phyloP scores from a whole-genome alignment of 2,797 vertebrate species.

The Lates japonicus region DNA sequence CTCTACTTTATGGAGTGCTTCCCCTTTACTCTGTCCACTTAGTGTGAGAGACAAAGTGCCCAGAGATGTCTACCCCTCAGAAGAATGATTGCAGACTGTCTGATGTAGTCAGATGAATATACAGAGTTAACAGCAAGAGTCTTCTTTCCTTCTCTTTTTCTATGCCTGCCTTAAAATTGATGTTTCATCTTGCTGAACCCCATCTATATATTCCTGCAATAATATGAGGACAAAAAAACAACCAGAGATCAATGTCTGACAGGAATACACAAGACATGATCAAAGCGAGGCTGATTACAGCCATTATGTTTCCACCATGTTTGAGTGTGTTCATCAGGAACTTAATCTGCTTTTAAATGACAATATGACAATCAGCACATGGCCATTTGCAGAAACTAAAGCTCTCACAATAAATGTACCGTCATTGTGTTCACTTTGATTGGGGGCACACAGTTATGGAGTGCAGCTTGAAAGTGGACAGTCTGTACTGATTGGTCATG shows the following conservation, averaged over 20 bases:
- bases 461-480: conserved; percentile 40
- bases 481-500: conserved; percentile 35
- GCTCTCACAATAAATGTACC: conserved; percentile 14
- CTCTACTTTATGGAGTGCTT: conserved; percentile 28
- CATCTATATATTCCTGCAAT: not conserved
- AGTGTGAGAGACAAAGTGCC: conserved; percentile 20
- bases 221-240: conserved; percentile 1
- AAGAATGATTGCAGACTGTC: conserved; percentile 45
- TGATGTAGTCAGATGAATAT: conserved; percentile 48
- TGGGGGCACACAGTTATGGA: conserved; percentile 16
- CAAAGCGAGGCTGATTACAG: conserved; percentile 64
- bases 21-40: conserved; percentile 24
- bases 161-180: not conserved
- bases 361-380: conserved; percentile 76
- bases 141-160: conserved; percentile 15
- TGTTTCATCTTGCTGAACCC: not conserved
- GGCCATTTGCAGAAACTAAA: conserved; percentile 25
- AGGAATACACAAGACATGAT: conserved; percentile 35
- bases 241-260: not conserved
- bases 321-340: conserved; percentile 20
- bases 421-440: conserved; percentile 24
- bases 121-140: conserved; percentile 35
- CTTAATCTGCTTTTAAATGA: conserved; percentile 60
- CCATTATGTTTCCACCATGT: conserved; percentile 55
- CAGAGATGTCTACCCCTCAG: conserved; percentile 32